Evolutionary conservation across 2,888 invertebrate species (phyloP).

Genomic region (Brenthis daphne): DNA sequence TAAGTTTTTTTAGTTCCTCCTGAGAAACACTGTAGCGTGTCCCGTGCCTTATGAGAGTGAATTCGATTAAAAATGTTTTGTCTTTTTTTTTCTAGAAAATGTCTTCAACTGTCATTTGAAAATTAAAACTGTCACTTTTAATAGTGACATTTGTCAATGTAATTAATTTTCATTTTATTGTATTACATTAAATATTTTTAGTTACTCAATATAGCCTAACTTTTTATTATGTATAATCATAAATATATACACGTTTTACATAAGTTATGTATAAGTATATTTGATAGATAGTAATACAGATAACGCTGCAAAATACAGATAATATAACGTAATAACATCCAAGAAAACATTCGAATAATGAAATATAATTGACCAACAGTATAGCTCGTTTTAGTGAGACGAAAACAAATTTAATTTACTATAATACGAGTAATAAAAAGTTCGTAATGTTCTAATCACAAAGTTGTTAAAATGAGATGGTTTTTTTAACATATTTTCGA

Average conservation of each 20-base stretch:
- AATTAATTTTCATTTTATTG: neutral
- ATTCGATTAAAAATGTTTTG: conserved; percentile 45
- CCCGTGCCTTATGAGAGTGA: conserved; percentile 55
- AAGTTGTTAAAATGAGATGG: too few relatives aligned
- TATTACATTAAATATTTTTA: neutral
- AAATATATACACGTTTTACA: conserved; percentile 13
- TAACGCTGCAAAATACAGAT: conserved; percentile 8
- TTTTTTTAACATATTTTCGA: too few relatives aligned
- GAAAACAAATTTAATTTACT: too few relatives aligned
- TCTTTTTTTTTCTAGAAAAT: neutral
- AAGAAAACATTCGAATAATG: neutral
- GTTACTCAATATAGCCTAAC: conserved; percentile 17
- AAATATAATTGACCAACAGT: too few relatives aligned
- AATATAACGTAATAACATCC: conserved; percentile 1
- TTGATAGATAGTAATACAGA: neutral
- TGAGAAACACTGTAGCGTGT: conserved; percentile 56
- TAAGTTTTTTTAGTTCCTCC: conserved; percentile 70
- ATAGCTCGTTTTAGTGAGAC: too few relatives aligned
- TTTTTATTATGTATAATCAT: conserved; percentile 13
- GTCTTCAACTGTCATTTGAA: neutral
- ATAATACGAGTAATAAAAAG: too few relatives aligned
- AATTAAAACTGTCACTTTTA: conserved; percentile 1
- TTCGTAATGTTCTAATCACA: too few relatives aligned
- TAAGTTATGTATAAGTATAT: conserved; percentile 9
- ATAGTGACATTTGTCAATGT: neutral